Evolutionary conservation across 1,140 invertebrate genomes (phyloP).

Genomic region (Octopus bimaculoides): DNA sequence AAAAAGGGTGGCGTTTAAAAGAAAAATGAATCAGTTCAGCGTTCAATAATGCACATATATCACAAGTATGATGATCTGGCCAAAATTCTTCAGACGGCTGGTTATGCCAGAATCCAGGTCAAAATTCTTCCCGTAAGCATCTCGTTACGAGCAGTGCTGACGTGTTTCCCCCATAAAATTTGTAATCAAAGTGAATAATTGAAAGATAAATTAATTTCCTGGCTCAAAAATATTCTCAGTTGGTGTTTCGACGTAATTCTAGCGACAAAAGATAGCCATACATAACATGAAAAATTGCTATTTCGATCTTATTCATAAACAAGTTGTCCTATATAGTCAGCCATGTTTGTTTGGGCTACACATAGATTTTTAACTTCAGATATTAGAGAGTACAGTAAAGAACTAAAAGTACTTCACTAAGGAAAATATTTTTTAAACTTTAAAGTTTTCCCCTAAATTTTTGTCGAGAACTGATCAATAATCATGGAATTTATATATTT

Average conservation of each 20-base stretch:
- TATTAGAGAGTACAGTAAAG: background rate
- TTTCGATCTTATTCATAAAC: background rate
- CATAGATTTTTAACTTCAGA: background rate
- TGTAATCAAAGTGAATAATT: too few species aligned
- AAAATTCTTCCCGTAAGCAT: background rate
- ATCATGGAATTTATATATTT: too few species aligned
- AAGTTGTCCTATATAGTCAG: background rate
- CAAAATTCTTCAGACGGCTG: conserved; percentile 6
- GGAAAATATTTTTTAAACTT: too few species aligned
- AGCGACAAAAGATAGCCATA: too few species aligned
- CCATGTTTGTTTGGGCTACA: conserved; percentile 1
- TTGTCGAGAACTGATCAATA: too few species aligned
- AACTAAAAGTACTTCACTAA: background rate
- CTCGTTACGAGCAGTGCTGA: background rate
- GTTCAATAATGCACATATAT: background rate
- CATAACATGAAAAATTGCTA: background rate
- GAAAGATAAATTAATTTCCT: too few species aligned
- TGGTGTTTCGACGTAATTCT: too few species aligned
- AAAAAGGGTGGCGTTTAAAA: background rate
- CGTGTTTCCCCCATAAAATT: too few species aligned
- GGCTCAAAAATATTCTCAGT: too few species aligned
- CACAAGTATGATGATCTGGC: background rate
- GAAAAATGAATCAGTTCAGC: too few species aligned
- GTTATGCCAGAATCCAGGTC: background rate
- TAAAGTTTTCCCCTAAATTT: too few species aligned